A percentile compares a stretch with the other conserved stretches of the same genome.
Conservation (phyloP, 2,113 vertebrate species). For the Platichthys flesus region DNA sequence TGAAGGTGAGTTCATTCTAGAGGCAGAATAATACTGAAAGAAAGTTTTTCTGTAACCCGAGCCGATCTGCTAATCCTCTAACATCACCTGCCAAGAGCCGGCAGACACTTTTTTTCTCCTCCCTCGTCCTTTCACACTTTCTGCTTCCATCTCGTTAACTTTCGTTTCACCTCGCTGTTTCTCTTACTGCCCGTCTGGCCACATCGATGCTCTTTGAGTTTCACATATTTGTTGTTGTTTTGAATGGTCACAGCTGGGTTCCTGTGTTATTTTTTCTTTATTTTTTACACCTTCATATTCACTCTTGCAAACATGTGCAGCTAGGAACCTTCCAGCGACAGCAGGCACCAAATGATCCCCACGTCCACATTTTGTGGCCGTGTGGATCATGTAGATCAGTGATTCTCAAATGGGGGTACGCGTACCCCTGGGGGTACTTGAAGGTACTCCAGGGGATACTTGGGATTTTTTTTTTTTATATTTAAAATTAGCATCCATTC, state of each 20-base stretch:
- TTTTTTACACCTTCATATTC: conserved; percentile 1
- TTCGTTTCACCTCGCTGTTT: conserved; percentile 41
- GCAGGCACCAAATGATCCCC: conserved; percentile 24
- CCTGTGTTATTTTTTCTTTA: conserved; percentile 5
- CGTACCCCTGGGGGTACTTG: too few relatives aligned
- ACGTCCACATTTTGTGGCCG: not conserved
- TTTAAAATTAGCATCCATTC: too few relatives aligned
- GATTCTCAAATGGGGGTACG: too few relatives aligned
- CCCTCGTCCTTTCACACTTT: conserved; percentile 40
- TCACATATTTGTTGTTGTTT: conserved; percentile 51
- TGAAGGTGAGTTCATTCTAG: conserved; percentile 62
- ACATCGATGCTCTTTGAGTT: conserved; percentile 29
- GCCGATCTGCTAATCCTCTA: conserved; percentile 48
- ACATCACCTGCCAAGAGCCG: conserved; percentile 61
- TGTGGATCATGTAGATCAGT: conserved; percentile 3
- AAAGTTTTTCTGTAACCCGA: conserved; percentile 49
- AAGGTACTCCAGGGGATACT: too few relatives aligned
- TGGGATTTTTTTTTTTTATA: too few relatives aligned
- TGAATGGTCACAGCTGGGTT: conserved; percentile 46
- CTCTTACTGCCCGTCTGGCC: conserved; percentile 39
- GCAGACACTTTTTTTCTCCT: conserved; percentile 42
- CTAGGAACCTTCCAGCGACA: conserved; percentile 10
- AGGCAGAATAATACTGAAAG: conserved; percentile 50
- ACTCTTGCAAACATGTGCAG: not conserved
- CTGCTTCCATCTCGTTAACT: conserved; percentile 21